Percentiles rank a stretch among this genome's conserved stretches.
Evolutionary conservation across 2,113 vertebrate species (phyloP).

Genomic region (Ophiodon elongatus): DNA sequence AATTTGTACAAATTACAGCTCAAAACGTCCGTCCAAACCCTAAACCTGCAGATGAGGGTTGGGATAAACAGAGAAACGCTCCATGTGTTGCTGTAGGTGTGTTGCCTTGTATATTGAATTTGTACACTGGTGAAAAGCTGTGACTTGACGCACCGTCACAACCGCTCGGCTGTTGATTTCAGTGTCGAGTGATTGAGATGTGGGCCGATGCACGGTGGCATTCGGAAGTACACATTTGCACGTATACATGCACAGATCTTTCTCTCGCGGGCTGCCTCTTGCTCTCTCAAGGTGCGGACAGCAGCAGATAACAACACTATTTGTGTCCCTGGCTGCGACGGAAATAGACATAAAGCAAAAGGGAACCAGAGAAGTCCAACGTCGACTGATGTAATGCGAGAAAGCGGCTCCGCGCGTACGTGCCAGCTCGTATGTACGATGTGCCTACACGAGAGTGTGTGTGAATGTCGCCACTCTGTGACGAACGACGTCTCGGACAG

Average conservation of each 20-base stretch:
- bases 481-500: too few relatives aligned
- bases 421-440: background rate
- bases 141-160: conserved; percentile 57
- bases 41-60: conserved; percentile 10
- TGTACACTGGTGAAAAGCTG: conserved; percentile 44
- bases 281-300: conserved; percentile 7
- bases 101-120: background rate
- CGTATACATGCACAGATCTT: conserved; percentile 30
- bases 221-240: conserved; percentile 17
- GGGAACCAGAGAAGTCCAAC: background rate
- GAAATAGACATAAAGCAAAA: conserved; percentile 62
- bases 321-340: conserved; percentile 11
- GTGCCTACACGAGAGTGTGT: conserved; percentile 2
- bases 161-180: conserved; percentile 21
- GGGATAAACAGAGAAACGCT: background rate
- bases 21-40: background rate
- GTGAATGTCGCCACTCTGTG: conserved; percentile 6
- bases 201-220: conserved; percentile 1
- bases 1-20: conserved; percentile 34
- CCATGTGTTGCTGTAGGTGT: conserved; percentile 17
- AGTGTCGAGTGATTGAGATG: conserved; percentile 47
- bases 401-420: conserved; percentile 3
- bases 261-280: background rate
- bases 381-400: background rate
- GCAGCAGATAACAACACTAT: conserved; percentile 58